A percentile compares a stretch with the other conserved stretches of the same genome.
These are phyloP conservation scores for Mionectes macconnelli DNA, from an alignment of 2,113 vertebrate genomes.

Conservation along the genomic window DNA sequence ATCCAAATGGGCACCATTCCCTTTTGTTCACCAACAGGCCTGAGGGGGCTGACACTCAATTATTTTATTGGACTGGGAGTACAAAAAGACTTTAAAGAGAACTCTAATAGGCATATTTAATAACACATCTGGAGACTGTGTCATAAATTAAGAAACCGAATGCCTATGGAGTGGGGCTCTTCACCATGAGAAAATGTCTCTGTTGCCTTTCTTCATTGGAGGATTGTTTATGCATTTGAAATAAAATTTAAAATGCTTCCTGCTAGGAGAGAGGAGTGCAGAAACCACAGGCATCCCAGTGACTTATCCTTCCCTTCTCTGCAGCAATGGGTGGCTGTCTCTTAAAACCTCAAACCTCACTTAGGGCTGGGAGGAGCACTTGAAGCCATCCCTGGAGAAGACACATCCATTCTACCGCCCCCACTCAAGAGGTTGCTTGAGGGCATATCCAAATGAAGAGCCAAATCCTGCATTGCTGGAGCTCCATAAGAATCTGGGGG, in stretches of 20 bases:
- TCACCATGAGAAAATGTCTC: not conserved
- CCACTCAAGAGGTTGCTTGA: not conserved
- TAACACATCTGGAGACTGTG: constrained; percentile 2
- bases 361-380: not conserved
- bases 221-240: constrained; percentile 8
- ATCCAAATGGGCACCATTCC: constrained; percentile 36
- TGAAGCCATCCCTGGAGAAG: not conserved
- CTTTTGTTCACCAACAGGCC: constrained; percentile 5
- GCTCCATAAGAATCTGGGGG: not conserved
- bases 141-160: not conserved
- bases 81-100: not conserved
- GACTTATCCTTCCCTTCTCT: not conserved
- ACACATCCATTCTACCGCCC: not conserved
- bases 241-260: constrained; percentile 14
- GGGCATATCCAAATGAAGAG: not conserved
- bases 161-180: not conserved
- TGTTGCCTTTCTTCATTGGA: not conserved
- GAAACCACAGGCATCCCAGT: not conserved
- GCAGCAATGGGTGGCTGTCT: not conserved
- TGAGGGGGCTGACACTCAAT: not conserved
- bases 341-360: not conserved
- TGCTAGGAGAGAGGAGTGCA: not conserved
- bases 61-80: not conserved
- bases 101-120: constrained; percentile 30
- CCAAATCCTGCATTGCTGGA: not conserved